phyloP scores from a whole-genome alignment of 2,113 vertebrate genomes.

The Butastur rufipennis region DNA sequence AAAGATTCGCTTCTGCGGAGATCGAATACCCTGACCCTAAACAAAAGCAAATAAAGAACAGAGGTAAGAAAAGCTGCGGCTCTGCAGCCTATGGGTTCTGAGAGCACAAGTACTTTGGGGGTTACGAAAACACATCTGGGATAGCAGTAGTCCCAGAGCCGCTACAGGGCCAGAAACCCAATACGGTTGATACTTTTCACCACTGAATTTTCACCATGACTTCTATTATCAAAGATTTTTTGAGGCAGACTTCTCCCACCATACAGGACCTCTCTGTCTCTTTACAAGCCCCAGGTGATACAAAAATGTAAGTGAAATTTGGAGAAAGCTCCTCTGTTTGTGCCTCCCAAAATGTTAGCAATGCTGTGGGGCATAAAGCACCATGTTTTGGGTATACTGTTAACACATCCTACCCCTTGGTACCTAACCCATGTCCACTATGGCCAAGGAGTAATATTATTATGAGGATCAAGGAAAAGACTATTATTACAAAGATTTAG shows the following conservation, averaged over 20 bases:
- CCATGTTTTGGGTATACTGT: accelerated
- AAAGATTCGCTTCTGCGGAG: constrained; percentile 69
- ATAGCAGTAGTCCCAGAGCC: not conserved
- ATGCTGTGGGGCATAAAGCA: accelerated
- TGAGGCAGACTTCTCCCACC: not conserved
- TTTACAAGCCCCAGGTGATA: not conserved
- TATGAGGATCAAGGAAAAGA: not conserved
- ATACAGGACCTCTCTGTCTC: not conserved
- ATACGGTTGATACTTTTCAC: accelerated
- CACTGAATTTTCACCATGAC: not conserved
- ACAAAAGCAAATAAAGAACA: not conserved
- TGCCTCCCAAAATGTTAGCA: not conserved
- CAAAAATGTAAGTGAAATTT: not conserved
- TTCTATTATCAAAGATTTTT: not conserved
- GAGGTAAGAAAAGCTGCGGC: not conserved
- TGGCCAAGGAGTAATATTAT: accelerated
- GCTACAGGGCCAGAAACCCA: not conserved
- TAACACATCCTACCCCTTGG: not conserved
- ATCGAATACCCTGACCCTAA: constrained; percentile 88
- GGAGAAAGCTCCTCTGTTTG: not conserved
- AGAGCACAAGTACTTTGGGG: not conserved
- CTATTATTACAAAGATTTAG: not conserved
- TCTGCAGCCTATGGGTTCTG: not conserved
- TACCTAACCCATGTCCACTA: accelerated
- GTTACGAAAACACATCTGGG: accelerated